These are phyloP conservation scores for Embiotoca jacksoni DNA, from an alignment of 2,113 vertebrate species.

Conservation along the genomic window DNA sequence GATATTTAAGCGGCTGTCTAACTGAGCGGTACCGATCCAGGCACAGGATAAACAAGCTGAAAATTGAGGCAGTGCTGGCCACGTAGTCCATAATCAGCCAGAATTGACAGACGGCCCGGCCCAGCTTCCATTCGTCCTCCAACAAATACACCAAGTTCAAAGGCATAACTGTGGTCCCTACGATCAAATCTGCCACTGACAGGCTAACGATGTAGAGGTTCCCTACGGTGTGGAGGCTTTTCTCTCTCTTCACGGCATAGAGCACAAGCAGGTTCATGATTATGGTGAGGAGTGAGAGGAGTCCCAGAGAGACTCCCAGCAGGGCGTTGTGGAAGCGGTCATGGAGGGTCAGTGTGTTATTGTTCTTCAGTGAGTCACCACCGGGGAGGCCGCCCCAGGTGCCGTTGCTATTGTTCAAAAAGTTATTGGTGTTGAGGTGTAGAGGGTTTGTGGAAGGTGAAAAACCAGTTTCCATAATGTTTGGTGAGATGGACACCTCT, in stretches of 20 bases:
- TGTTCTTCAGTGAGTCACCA: constrained; percentile 32
- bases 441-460: constrained; percentile 42
- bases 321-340: constrained; percentile 72
- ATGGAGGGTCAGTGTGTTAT: constrained; percentile 62
- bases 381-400: constrained; percentile 41
- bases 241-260: constrained; percentile 89
- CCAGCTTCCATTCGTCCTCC: constrained; percentile 86
- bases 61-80: constrained; percentile 96
- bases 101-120: constrained; percentile 89
- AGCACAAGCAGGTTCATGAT: constrained; percentile 94
- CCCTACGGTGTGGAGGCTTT: constrained; percentile 93
- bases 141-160: constrained; percentile 91
- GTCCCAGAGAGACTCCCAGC: constrained; percentile 87
- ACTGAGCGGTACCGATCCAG: constrained; percentile 95
- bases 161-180: constrained; percentile 94
- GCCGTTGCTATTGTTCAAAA: constrained; percentile 48
- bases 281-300: constrained; percentile 89
- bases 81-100: constrained; percentile 99
- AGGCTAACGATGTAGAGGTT: constrained; percentile 97
- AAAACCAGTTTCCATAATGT: constrained; percentile 68
- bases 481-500: constrained; percentile 33
- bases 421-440: constrained; percentile 33
- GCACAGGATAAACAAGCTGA: constrained; percentile 94
- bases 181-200: constrained; percentile 92
- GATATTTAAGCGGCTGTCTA: constrained; percentile 90